Evolutionary conservation across 2,113 vertebrate genomes (phyloP).

Genomic region (Theristicus caerulescens): DNA sequence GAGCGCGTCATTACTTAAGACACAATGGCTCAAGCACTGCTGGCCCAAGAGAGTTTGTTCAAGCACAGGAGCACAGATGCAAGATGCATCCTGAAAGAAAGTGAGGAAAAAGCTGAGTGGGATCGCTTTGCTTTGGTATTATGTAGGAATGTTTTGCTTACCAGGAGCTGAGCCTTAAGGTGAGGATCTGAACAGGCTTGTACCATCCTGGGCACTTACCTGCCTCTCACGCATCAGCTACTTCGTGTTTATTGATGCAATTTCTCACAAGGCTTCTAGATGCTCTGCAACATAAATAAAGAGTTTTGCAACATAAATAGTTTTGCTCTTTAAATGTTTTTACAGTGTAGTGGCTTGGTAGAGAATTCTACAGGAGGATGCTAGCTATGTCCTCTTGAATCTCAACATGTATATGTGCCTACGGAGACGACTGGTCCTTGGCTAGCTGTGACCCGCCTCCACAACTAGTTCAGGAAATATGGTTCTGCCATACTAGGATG

Average conservation of each 20-base stretch:
- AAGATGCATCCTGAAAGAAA: background rate
- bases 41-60: background rate
- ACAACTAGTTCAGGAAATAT: background rate
- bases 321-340: background rate
- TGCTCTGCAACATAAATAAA: background rate
- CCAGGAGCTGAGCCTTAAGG: background rate
- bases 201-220: background rate
- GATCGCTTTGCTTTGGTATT: background rate
- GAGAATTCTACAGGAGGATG: background rate
- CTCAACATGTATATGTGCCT: background rate
- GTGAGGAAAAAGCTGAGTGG: background rate
- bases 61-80: background rate
- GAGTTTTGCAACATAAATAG: background rate
- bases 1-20: background rate
- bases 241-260: background rate
- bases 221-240: background rate
- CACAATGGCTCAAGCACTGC: background rate
- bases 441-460: background rate
- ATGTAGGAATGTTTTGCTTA: background rate
- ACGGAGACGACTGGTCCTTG: accelerated
- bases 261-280: background rate
- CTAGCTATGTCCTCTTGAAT: background rate
- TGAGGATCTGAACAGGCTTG: background rate
- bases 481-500: background rate
- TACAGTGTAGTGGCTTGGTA: background rate